phyloP scores from a whole-genome alignment of 2,797 vertebrate species.

The Lycodopsis pacificus region DNA sequence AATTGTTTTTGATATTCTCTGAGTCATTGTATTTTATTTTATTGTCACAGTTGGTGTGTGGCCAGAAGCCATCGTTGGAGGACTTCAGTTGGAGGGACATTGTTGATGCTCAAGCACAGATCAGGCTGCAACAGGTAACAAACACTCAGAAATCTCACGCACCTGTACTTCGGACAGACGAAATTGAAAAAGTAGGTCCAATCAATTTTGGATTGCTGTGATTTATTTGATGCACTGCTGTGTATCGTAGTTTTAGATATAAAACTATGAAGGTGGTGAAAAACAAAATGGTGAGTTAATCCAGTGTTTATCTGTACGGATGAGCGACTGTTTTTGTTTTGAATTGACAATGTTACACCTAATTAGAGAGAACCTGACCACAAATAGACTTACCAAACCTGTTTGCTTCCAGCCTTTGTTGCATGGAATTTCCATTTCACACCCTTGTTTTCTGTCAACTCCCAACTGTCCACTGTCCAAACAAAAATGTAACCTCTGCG shows the following conservation, averaged over 20 bases:
- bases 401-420: not conserved
- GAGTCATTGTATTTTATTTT: not conserved
- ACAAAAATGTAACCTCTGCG: not conserved
- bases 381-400: not conserved
- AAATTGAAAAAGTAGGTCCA: not conserved
- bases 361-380: not conserved
- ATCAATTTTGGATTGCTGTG: not conserved
- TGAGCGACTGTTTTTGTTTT: not conserved
- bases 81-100: conserved; percentile 75
- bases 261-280: not conserved
- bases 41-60: conserved; percentile 75
- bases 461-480: not conserved
- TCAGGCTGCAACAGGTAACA: conserved; percentile 71
- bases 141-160: not conserved
- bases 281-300: not conserved
- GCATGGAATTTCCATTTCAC: not conserved
- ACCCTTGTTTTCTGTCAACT: not conserved
- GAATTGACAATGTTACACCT: not conserved
- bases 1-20: not conserved
- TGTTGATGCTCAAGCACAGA: conserved; percentile 64
- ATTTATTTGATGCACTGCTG: not conserved
- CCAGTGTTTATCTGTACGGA: not conserved
- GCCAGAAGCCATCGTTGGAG: conserved; percentile 57
- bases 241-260: not conserved
- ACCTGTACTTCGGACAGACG: not conserved